A percentile compares a stretch with the other conserved stretches of the same genome.
These are phyloP conservation scores for Australoheros facetus DNA, from an alignment of 2,797 vertebrate genomes.

Conservation along the genomic window DNA sequence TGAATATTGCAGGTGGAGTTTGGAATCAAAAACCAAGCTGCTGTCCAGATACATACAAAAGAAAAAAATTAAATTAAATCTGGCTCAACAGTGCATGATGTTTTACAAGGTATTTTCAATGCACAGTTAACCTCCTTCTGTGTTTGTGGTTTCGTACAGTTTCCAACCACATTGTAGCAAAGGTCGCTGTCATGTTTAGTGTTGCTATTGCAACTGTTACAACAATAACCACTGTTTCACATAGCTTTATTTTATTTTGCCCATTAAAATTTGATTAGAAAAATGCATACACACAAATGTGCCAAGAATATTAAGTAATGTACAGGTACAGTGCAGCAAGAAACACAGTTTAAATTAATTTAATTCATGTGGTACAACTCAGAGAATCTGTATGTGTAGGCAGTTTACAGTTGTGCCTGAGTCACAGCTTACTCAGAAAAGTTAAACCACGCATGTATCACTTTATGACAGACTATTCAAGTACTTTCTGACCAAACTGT, in stretches of 20 bases:
- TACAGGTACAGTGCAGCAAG: conserved; percentile 61
- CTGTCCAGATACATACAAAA: conserved; percentile 71
- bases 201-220: conserved; percentile 77
- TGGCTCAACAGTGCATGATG: neutral
- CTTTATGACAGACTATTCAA: neutral
- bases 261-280: neutral
- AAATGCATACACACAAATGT: neutral
- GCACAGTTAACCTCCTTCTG: conserved; percentile 82
- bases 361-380: neutral
- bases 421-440: neutral
- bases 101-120: conserved; percentile 80
- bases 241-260: neutral
- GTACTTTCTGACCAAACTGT: neutral
- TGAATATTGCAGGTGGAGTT: conserved; percentile 2
- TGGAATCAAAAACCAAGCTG: conserved; percentile 63
- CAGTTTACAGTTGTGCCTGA: neutral
- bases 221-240: conserved; percentile 87
- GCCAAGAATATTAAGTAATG: neutral
- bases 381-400: neutral
- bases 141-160: conserved; percentile 80
- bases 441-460: neutral
- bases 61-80: neutral
- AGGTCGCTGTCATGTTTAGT: conserved; percentile 37
- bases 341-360: neutral
- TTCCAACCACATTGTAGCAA: conserved; percentile 80